Base-by-base conservation (phyloP, 2,888 invertebrate genomes). In the Danaus chrysippus region DNA sequence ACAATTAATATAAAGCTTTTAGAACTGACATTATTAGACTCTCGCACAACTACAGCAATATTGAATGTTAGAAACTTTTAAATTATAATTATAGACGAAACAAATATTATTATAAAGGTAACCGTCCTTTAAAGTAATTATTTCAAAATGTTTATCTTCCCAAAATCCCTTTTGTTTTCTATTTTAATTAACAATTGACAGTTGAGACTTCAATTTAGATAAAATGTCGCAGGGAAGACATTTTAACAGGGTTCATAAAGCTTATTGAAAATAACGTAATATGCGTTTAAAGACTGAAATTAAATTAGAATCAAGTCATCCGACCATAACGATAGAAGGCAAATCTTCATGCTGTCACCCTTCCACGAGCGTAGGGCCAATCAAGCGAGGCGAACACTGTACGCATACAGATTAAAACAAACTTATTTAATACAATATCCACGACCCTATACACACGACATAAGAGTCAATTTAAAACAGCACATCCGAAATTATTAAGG, bases 381-480 rank as follows among this genome's bases (percentile, higher is more conserved):
- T 87, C 88, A 87, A 83, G 79, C 81, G 75, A 66, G 67, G 64
- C 65, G 78, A 69, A 84, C 79, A 69, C 68, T 68, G 64, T 68
- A 71, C 72, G 88, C 83, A 89, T 89, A 89, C 84, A 83, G 82
- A 90, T 84, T 68, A 70, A 67, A 54, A 63, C 71, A 67, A 73
- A 54, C 49, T 62, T 68, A 64, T 41, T 15, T 53, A 17, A 60
- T 43, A 61, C 17, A 49, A n/a, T 52, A 17, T 42, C 58, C 10
- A 60, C 63, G 62, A 13, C 62, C 67, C 67, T 75, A 75, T 61
- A 42, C 0, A 41, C 3, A 58, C 1, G 54, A 6, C 42, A 64
- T 73, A 77, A 68, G 73, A 68, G 62, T 52, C 59, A 69, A 70
- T 68, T 67, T 73, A 62, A 59, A 59, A 58, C 57, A 63, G 12